Base-by-base conservation (phyloP, 2,797 vertebrate genomes). In the Sphenodon punctatus region DNA sequence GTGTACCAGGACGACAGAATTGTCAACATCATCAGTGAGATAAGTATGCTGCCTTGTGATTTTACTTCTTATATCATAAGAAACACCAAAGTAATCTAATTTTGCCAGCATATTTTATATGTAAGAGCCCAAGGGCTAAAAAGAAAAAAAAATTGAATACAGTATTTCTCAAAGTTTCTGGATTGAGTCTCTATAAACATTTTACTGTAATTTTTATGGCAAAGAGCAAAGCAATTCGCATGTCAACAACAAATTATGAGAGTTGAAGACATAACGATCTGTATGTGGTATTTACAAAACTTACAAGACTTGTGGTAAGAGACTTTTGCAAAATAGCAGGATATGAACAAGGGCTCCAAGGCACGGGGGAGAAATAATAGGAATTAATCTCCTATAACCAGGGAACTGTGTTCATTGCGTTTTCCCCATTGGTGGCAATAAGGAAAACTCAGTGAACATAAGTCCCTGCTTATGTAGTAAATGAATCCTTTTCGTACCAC, bases 201-300 rank as follows among this genome's bases (percentile, higher is more conserved):
- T 30, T 16, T 1, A 8, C 42, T 56, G 2, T 38, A 49, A 2
- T 27, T 0, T 43, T 2, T 1, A 1, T 0, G 1, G 51, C 1
- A 9, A 23, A 2, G 16, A 41, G 58, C 16, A 3, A 14, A 20
- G 55, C 16, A n/a, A 4, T 2, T 56, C 77, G 48, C 27, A 0
- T 0, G 12, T 10, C 51, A 30, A 17, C 27, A 19, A 9, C 19
- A 20, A 45, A 19, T 19, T 17, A 56, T 19, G 30, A 32, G n/a
- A n/a, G n/a, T 22, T 30, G n/a, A 53, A 56, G 53, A 56, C 17
- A 20, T 11, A 12, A 53, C 34, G 19, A 34, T 34, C 53, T 34
- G 11, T 34, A 34, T 20, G 20, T 12, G 34, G 34, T 56, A 56
- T 51, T 27, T 10, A 56, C 30, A 32, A 56, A 34, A 12, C 10